Base-by-base conservation (phyloP, 2,797 vertebrate species). In the Hoplostethus atlanticus region DNA sequence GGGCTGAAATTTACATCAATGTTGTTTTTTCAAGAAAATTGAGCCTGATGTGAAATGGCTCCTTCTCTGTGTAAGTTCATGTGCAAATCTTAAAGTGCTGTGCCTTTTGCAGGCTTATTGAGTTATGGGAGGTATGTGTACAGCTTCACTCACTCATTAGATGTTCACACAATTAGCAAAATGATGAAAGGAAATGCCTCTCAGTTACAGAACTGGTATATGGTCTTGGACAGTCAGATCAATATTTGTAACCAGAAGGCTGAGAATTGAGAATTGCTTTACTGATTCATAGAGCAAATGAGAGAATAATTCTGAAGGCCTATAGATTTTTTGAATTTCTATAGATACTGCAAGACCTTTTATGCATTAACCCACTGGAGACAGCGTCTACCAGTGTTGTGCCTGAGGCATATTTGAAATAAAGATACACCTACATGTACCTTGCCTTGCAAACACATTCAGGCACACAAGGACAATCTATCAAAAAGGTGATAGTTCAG, bases 331-430 rank as follows among this genome's bases (percentile, higher is more conserved):
- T 64, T n/a, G 7, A 16, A 10, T 1, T 38, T 68, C 54, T 51
- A 66, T 38, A 17, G 40, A 47, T 55, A 58, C 10, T 60, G 17
- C 48, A 46, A 75, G 66, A 51, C 5, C 16, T 40, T 4, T 52
- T 15, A 55, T 2, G n/a, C 17, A 66, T 21, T n/a, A 51, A 71
- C 6, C 12, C 7, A 47, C 51, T 34, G 40, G 34, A 59, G 55
- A 53, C 28, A 28, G 42, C 31, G 53, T 56, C 36, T 40, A 60
- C 40, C 36, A 46, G 11, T 52, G 16, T 25, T 68, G 12, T 17
- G 64, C 61, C 68, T 11, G 30, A 48, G 47, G 70, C 54, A 1
- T 44, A 73, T 51, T 17, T 60, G 12, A 57, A 79, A 72, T 25
- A 62, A 71, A 17, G 17, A 56, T 53, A 2, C 57, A 63, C 42